These are phyloP conservation scores for Sminthurinus aureus DNA, from an alignment of 2,888 invertebrate species.

Conservation along the genomic window DNA sequence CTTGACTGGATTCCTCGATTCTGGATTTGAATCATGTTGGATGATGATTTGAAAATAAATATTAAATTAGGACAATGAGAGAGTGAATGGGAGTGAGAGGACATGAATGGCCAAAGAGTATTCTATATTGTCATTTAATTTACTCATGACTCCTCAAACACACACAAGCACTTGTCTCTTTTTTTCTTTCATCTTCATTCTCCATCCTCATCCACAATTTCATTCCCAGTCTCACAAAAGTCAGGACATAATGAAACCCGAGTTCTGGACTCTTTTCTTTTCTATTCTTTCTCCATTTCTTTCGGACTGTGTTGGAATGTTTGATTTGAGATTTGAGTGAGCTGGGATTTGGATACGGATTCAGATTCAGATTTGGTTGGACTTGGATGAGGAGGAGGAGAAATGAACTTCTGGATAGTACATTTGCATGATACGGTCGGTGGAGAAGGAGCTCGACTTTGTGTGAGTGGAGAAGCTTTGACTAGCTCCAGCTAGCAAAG, in stretches of 20 bases:
- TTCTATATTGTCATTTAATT: slow-evolving; percentile 4
- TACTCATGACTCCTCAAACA: background rate
- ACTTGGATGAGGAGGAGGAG: background rate
- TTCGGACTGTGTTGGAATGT: background rate
- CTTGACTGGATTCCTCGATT: no score
- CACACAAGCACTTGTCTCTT: no score
- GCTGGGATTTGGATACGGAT: no score
- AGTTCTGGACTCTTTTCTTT: background rate
- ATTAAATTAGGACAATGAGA: slow-evolving; percentile 8
- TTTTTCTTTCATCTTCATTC: background rate
- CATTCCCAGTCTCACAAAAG: background rate
- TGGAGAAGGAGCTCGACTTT: background rate
- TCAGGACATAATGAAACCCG: background rate
- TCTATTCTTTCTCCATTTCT: background rate
- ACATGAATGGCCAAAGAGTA: slow-evolving; percentile 3
- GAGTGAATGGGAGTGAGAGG: background rate
- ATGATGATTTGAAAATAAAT: background rate
- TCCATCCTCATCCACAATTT: background rate
- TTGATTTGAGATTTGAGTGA: background rate
- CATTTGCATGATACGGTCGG: background rate
- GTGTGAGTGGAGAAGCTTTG: no score
- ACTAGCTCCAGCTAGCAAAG: no score
- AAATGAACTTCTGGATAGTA: background rate
- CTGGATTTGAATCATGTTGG: background rate
- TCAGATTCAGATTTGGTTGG: no score